phyloP scores from a whole-genome alignment of 2,797 vertebrate species.

The Pseudochaenichthys georgianus region DNA sequence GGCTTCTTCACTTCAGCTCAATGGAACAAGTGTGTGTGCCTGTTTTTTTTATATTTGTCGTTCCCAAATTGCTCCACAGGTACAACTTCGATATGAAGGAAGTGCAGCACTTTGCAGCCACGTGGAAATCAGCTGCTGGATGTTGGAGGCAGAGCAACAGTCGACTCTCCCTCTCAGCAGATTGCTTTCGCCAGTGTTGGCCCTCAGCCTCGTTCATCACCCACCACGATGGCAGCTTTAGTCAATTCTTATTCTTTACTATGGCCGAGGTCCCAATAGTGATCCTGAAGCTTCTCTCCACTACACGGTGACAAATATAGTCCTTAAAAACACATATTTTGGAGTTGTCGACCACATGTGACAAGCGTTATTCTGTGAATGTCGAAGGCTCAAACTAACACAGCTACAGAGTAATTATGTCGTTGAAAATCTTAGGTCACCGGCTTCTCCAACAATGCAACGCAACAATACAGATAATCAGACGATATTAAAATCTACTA shows the following conservation, averaged over 20 bases:
- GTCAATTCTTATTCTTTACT: constrained; percentile 54
- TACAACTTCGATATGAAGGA: constrained; percentile 12
- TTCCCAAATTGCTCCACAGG: constrained; percentile 14
- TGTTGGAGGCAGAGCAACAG: constrained; percentile 77
- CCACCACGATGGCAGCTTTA: constrained; percentile 60
- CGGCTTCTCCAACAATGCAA: too few relatives aligned
- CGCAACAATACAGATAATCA: too few relatives aligned
- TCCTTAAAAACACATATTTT: not conserved
- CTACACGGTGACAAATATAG: constrained; percentile 33
- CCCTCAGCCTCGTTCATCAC: constrained; percentile 78
- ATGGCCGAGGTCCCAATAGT: constrained; percentile 46
- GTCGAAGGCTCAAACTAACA: not conserved
- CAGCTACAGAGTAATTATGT: too few relatives aligned
- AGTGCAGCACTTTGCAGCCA: constrained; percentile 32
- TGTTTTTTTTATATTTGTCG: constrained; percentile 1
- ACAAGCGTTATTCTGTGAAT: not conserved
- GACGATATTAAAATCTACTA: too few relatives aligned
- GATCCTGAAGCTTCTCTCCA: constrained; percentile 14
- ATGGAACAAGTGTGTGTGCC: not conserved
- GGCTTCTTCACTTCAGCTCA: constrained; percentile 21
- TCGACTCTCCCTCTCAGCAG: constrained; percentile 65
- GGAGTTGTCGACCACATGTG: not conserved
- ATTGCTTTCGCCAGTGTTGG: constrained; percentile 72
- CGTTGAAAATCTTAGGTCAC: too few relatives aligned
- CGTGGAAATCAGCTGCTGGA: constrained; percentile 72